Evolutionary conservation across 1,140 invertebrate species (phyloP), one percentile per base, ranked within the genome.

Genomic region (Panagrolaimus sp.): DNA sequence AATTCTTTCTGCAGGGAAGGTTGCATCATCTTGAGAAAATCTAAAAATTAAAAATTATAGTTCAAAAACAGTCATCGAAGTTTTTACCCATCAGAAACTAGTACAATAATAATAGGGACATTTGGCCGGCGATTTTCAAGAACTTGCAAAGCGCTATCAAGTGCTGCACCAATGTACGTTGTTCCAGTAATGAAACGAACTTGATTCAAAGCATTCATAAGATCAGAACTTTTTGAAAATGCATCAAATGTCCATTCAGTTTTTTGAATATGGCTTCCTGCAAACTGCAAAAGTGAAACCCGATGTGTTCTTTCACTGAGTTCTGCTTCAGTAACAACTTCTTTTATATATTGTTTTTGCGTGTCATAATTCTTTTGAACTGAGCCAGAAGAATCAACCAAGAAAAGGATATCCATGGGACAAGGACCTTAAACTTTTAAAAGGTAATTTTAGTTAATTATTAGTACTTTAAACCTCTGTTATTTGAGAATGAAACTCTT

Each of bases 101-200:
- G 52, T 62, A 80, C 63, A n/a, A 81, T 71, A 21, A 80, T 52
- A 32, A 46, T 76, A 45, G 76, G 77, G 21, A 79, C 73, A 64
- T 76, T 68, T 24, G 47, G 63, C 12, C 78, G 71, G 9, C 78
- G 70, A 7, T 46, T 63, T 32, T 79, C 74, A 44, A 80, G 52
- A 21, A 82, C 43, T 32, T 67, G 52, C 9, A 63, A 55, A 26
- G 79, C 77, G 52, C 68, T 72, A 47, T 73, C 43, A 43, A 80
- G 63, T n/a, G 78, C 78, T 38, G 74, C 70, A 28, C 78, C 78
- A 62, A 80, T 80, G 52, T 76, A 81, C 1, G 78, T 80, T n/a
- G 78, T 80, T 21, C 78, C 78, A 64, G 74, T 76, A 48, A 77
- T 48, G 44, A 65, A 63, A 15, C 75, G 73, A 24, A 81, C 63